Percentiles rank a stretch among this genome's conserved stretches.
These are phyloP conservation scores for Atopsyche davidsoni DNA, from an alignment of 1,140 invertebrate genomes.

Conservation along the genomic window DNA sequence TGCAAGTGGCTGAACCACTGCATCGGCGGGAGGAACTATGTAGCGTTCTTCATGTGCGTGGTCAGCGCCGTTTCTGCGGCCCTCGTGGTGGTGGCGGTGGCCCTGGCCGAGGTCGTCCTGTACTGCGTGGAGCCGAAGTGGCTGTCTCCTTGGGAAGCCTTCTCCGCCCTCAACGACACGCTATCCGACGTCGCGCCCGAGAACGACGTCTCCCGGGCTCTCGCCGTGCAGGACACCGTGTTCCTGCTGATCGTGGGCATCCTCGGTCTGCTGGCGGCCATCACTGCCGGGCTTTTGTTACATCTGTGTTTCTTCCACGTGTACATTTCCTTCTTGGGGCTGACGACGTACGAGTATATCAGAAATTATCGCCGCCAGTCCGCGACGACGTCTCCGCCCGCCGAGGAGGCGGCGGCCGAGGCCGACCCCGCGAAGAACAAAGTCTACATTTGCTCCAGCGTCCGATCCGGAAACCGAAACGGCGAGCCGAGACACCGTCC, in stretches of 20 bases:
- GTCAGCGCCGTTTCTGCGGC: constrained; percentile 73
- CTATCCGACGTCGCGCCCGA: constrained; percentile 31
- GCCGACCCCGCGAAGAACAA: constrained; percentile 19
- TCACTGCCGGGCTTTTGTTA: constrained; percentile 71
- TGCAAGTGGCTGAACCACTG: constrained; percentile 99
- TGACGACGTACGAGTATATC: constrained; percentile 89
- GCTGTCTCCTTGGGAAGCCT: constrained; percentile 44
- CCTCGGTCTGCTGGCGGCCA: constrained; percentile 62
- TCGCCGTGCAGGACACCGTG: constrained; percentile 45
- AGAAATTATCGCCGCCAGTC: constrained; percentile 27
- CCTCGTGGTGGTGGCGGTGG: constrained; percentile 61
- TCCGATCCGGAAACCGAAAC: constrained; percentile 19
- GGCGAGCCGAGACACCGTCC: constrained; percentile 35
- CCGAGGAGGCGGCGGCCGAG: constrained; percentile 13
- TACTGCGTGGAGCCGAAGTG: constrained; percentile 52
- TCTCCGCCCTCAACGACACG: constrained; percentile 36
- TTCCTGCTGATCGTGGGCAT: constrained; percentile 60
- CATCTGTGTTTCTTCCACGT: constrained; percentile 88
- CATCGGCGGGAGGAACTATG: constrained; percentile 86
- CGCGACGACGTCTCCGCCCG: constrained; percentile 10
- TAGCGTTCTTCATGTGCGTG: constrained; percentile 77
- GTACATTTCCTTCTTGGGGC: constrained; percentile 75
- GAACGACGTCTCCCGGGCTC: constrained; percentile 37
- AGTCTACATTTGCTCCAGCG: constrained; percentile 25
- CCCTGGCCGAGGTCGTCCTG: constrained; percentile 60